These are phyloP conservation scores for Anthophora plumipes DNA, from an alignment of 2,888 invertebrate species.

Conservation along the genomic window DNA sequence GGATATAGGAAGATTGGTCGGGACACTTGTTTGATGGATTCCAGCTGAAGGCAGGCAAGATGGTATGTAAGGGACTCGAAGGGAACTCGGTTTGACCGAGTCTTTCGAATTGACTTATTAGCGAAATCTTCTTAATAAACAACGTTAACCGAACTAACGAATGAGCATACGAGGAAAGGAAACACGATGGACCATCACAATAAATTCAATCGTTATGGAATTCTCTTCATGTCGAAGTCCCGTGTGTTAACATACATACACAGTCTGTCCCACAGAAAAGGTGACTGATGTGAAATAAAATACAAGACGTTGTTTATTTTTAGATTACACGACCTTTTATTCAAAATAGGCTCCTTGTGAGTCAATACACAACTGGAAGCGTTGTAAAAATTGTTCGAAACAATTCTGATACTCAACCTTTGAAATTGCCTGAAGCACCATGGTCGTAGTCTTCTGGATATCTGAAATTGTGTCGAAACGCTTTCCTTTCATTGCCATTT, in stretches of 20 bases:
- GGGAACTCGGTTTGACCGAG: slow-evolving; percentile 49
- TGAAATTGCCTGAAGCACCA: no score
- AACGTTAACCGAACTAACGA: slow-evolving; percentile 47
- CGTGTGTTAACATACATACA: slow-evolving; percentile 64
- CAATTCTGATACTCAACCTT: no score
- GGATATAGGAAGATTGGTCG: slow-evolving; percentile 50
- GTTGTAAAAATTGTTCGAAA: no score
- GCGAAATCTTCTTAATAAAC: slow-evolving; percentile 60
- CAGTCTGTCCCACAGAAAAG: no score
- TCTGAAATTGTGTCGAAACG: no score
- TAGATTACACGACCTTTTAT: no score
- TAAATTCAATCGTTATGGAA: slow-evolving; percentile 69
- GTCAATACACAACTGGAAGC: no score
- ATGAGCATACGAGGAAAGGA: slow-evolving; percentile 26
- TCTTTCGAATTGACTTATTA: slow-evolving; percentile 51
- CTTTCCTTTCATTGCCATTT: no score
- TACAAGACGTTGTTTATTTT: no score
- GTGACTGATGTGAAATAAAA: no score
- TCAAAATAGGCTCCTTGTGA: no score
- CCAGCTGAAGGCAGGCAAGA: slow-evolving; percentile 36
- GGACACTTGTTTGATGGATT: slow-evolving; percentile 58
- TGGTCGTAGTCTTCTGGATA: no score
- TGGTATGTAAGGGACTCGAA: slow-evolving; percentile 43
- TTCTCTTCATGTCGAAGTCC: slow-evolving; percentile 66
- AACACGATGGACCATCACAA: slow-evolving; percentile 60